Evolutionary conservation across 2,888 invertebrate species (phyloP), one percentile per base, ranked within the genome.

Genomic region (Uloborus plumipes): DNA sequence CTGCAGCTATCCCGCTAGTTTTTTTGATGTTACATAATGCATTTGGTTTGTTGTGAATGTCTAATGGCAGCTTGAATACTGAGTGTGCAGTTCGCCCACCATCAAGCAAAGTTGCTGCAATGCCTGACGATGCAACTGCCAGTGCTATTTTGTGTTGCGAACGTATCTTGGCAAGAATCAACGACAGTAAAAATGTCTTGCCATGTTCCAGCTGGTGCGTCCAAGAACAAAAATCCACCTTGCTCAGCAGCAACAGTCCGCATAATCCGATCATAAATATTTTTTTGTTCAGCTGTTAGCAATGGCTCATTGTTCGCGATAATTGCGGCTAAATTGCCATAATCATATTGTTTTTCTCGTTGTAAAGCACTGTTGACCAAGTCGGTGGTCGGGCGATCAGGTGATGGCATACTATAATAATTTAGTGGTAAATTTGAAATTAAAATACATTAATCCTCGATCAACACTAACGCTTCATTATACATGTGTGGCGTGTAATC

Each of bases 11-110:
- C 1, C 76, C 69, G 2, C 7, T 26, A 15, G 39, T 0, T 18
- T 85, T 87, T 4, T 70, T 76, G 58, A 89, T 87, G 69, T 88
- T 88, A 85, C 89, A 89, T 13, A 85, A 85, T 83, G 89, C 86
- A 15, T 69, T 85, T 84, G 87, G 86, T 66, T 65, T 87, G 6
- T 2, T 84, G 59, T 85, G 82, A 84, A 58, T 81, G 64, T 61
- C 85, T 73, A 61, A 84, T 13, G 49, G 49, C 15, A 66, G n/a
- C 20, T 61, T 66, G 0, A 66, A 20, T 49, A n/a, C 49, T 39
- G 74, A 74, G 55, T 85, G 85, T 0, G 47, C 74, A 74, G 55
- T 85, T 84, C 2, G 47, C 74, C 84, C 84, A 31, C 72, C 78
- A 13, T 53, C 16, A 0, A 84, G 26, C 6, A 73, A 62, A 86